phyloP scores from a whole-genome alignment of 2,113 vertebrate genomes.

The Alligator mississippiensis region DNA sequence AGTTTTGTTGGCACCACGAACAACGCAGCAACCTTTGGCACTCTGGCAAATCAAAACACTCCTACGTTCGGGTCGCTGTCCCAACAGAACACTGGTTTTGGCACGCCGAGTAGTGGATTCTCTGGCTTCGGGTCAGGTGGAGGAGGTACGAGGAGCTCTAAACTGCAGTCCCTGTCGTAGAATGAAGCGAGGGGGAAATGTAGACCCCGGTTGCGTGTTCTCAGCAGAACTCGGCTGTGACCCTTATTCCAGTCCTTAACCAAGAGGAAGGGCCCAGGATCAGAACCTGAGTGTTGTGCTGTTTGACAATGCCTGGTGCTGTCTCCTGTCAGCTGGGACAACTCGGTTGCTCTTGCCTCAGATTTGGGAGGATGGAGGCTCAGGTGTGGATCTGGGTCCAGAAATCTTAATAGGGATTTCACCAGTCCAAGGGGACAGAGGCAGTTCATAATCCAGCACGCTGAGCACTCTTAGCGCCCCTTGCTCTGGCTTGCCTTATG shows the following conservation, averaged over 20 bases:
- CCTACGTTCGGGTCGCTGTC: conserved; percentile 89
- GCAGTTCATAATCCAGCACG: neutral
- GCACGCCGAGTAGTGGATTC: conserved; percentile 84
- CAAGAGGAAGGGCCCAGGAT: too few relatives aligned
- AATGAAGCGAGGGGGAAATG: neutral
- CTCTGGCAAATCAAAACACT: conserved; percentile 84
- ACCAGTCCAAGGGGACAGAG: neutral
- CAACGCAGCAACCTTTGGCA: conserved; percentile 85
- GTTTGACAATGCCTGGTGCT: neutral
- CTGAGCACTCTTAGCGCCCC: neutral
- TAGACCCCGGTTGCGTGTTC: neutral
- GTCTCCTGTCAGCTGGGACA: neutral
- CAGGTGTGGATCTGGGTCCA: neutral
- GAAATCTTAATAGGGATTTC: neutral
- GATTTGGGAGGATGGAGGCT: neutral
- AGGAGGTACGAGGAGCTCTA: conserved; percentile 74
- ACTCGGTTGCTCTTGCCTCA: neutral
- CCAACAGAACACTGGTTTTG: conserved; percentile 86
- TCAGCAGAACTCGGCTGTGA: neutral
- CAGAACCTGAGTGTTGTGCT: too few relatives aligned
- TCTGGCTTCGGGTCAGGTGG: conserved; percentile 85
- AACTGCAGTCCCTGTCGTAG: neutral
- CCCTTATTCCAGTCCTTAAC: neutral
- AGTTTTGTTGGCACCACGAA: conserved; percentile 89
- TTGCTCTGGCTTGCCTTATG: neutral